These are phyloP conservation scores for Drosophila navojoa DNA, from an alignment of 1,140 invertebrate species.

Conservation along the genomic window DNA sequence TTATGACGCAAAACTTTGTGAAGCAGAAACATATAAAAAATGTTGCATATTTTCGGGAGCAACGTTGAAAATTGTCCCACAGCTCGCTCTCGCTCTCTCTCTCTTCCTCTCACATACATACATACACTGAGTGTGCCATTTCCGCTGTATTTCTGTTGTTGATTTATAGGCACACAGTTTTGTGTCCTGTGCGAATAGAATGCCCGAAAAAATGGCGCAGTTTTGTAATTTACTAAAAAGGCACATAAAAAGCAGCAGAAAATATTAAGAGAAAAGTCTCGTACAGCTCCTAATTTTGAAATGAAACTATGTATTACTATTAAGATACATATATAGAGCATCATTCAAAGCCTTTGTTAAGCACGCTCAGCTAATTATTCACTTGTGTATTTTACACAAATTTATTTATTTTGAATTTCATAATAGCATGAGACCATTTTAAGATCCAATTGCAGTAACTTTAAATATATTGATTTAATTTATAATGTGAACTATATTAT, in stretches of 20 bases:
- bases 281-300: slow-evolving; percentile 16
- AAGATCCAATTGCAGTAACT: no score
- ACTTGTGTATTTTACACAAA: no score
- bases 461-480: no score
- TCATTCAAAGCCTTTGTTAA: no score
- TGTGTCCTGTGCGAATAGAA: slow-evolving; percentile 36
- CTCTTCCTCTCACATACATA: not conserved
- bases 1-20: slow-evolving; percentile 79
- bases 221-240: slow-evolving; percentile 79
- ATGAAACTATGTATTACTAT: not conserved
- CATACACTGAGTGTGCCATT: slow-evolving; percentile 12
- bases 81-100: slow-evolving; percentile 23
- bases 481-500: no score
- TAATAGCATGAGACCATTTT: no score
- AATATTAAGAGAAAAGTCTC: slow-evolving; percentile 13
- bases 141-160: slow-evolving; percentile 37
- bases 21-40: slow-evolving; percentile 81
- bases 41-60: slow-evolving; percentile 77
- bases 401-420: no score
- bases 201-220: slow-evolving; percentile 62
- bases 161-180: slow-evolving; percentile 64
- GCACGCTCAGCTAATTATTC: no score
- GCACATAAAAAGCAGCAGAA: slow-evolving; percentile 67
- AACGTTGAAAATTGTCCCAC: slow-evolving; percentile 48
- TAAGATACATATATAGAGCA: no score